Conservation (phyloP, 2,888 invertebrate genomes). For the Dioctria rufipes region DNA sequence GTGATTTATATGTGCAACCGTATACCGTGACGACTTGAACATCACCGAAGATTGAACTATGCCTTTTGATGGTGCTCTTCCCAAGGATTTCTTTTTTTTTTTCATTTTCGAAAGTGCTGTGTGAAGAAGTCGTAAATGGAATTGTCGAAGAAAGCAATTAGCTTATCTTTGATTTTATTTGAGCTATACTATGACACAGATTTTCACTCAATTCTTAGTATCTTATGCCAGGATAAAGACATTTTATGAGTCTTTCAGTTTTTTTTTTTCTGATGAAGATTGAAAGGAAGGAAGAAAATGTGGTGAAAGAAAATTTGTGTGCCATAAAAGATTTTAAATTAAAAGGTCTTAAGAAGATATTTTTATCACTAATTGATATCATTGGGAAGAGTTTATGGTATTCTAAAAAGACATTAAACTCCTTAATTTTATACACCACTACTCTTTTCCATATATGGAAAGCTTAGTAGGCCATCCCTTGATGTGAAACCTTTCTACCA, state of each 20-base stretch:
- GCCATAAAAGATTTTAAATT: too few species aligned
- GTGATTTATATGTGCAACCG: constrained; percentile 31
- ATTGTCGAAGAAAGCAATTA: constrained; percentile 25
- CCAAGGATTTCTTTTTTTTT: not conserved
- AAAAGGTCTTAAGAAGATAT: too few species aligned
- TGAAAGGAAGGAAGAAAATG: not conserved
- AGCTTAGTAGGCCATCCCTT: too few species aligned
- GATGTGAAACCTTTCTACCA: too few species aligned
- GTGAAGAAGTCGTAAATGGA: constrained; percentile 19
- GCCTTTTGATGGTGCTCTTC: constrained; percentile 27
- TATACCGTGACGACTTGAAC: constrained; percentile 7
- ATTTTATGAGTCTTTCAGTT: not conserved
- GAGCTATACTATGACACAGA: constrained; percentile 18
- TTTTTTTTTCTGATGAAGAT: not conserved
- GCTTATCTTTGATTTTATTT: constrained; percentile 27
- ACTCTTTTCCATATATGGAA: too few species aligned
- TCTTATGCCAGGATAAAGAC: not conserved
- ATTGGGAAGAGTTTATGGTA: too few species aligned
- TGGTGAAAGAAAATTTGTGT: too few species aligned
- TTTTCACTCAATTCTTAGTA: constrained; percentile 27
- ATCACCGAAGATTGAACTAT: not conserved
- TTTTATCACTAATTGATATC: too few species aligned
- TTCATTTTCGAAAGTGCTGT: not conserved
- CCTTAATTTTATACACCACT: too few species aligned
- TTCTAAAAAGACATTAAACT: too few species aligned